Base-by-base conservation (phyloP, 2,888 invertebrate species). In the Crossocerus cetratus region DNA sequence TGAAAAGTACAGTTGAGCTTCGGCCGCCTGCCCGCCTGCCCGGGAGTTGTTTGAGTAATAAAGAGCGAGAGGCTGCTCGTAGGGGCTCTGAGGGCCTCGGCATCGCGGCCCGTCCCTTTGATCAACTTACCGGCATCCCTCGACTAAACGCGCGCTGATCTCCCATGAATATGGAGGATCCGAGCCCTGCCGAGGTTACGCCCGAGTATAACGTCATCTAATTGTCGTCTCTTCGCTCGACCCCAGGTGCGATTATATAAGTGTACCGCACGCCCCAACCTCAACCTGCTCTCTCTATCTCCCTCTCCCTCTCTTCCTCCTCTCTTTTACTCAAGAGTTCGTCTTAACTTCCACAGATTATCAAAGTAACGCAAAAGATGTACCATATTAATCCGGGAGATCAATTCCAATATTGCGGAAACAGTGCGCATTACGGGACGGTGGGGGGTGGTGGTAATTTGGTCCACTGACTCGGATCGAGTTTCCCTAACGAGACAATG, bases 111-210 rank as follows among this genome's bases (percentile, higher is more conserved):
- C 71, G 76, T 80, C 32, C 83, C 87, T 89, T 89, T 89, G 89
- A 89, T 89, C 88, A 89, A 87, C 84, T 86, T 83, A 85, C 82
- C 82, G 83, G 83, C 84, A 85, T 84, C 84, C 85, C 86, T 83
- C 82, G 84, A 87, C 86, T 88, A 88, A 87, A 87, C 85, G 86
- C 83, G 85, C 83, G 84, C 81, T 86, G 86, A 87, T 88, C 83
- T 87, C 83, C 78, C 86, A 88, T 88, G 86, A 88, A 88, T 88
- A 87, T 86, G 86, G 84, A 87, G 84, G 78, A 83, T 74, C 79
- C 72, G n/a, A n/a, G 45, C 45, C 11, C 67, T 59, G 71, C 55
- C 65, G 80, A 78, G 76, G 69, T 69, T 79, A 72, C 80, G 65
- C 73, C 72, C 71, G 16, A 61, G 68, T 65, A 32, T 32, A 32